phyloP scores from a whole-genome alignment of 2,888 invertebrate genomes.

The Archips crataeganus region DNA sequence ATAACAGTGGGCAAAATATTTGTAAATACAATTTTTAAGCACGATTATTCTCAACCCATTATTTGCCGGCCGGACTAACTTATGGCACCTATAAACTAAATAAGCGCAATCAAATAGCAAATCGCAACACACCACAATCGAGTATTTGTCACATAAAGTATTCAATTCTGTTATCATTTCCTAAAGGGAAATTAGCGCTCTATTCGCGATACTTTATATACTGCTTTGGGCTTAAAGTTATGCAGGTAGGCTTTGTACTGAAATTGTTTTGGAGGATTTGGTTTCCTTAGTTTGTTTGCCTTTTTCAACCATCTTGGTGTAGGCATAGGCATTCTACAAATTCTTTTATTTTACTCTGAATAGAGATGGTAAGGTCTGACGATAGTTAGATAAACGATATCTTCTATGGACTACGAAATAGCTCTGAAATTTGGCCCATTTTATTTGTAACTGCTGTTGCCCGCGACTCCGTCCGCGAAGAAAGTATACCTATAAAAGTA shows the following conservation, averaged over 20 bases:
- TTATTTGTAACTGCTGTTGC: no score
- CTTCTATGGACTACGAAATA: no score
- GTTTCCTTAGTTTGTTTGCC: no score
- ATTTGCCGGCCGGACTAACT: conserved; percentile 53
- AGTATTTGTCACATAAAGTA: conserved; percentile 60
- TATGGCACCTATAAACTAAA: conserved; percentile 68
- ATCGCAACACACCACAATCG: conserved; percentile 54
- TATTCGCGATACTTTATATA: conserved; percentile 33
- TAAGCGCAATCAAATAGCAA: conserved; percentile 53
- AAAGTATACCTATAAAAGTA: no score
- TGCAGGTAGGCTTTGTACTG: not conserved
- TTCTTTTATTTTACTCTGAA: no score
- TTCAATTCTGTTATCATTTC: conserved; percentile 53
- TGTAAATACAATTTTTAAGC: not conserved
- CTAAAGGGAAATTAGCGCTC: conserved; percentile 53
- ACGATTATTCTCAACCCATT: conserved; percentile 48
- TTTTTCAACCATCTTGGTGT: no score
- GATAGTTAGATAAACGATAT: no score
- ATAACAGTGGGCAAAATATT: not conserved
- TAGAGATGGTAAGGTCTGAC: no score
- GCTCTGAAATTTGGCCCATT: no score
- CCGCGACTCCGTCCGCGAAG: no score
- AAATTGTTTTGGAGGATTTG: not conserved
- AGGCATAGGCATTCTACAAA: not conserved
- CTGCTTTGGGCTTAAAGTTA: not conserved